Evolutionary conservation across 2,888 invertebrate species (phyloP).

Genomic region (Drosophila percnosoma): DNA sequence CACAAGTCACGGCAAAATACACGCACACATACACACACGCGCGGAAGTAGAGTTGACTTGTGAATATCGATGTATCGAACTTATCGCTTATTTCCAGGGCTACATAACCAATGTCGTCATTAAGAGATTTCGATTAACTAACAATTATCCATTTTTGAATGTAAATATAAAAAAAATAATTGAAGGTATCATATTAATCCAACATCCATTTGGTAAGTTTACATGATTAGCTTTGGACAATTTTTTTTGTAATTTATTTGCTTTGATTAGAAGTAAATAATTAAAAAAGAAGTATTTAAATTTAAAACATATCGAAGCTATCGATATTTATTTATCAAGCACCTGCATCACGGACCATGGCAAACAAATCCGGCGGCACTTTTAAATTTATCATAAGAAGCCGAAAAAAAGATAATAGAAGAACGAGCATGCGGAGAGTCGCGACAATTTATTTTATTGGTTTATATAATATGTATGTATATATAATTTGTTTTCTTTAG

Average conservation of each 20-base stretch:
- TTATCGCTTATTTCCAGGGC: slow-evolving; percentile 14
- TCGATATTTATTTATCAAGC: not conserved
- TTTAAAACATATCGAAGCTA: not conserved
- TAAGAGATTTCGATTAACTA: not conserved
- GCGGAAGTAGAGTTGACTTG: slow-evolving; percentile 32
- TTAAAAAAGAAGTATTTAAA: not conserved
- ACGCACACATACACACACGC: slow-evolving; percentile 22
- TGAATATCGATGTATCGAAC: slow-evolving; percentile 32
- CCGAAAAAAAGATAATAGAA: slow-evolving; percentile 3
- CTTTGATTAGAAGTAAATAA: not conserved
- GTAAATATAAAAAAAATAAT: not conserved
- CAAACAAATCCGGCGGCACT: not conserved
- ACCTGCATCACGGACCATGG: not conserved
- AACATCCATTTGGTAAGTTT: not conserved
- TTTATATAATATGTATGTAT: slow-evolving; percentile 72
- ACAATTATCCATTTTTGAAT: not conserved
- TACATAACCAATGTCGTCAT: not conserved
- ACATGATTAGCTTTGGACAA: not conserved
- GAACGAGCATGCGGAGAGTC: slow-evolving; percentile 37
- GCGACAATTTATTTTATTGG: slow-evolving; percentile 73
- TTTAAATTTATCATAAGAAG: not conserved
- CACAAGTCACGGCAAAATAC: slow-evolving; percentile 56
- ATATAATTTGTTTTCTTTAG: slow-evolving; percentile 76
- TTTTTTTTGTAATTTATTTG: not conserved
- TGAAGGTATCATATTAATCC: not conserved